Evolutionary conservation across 2,113 vertebrate genomes (phyloP).

Genomic region (Mugil cephalus): DNA sequence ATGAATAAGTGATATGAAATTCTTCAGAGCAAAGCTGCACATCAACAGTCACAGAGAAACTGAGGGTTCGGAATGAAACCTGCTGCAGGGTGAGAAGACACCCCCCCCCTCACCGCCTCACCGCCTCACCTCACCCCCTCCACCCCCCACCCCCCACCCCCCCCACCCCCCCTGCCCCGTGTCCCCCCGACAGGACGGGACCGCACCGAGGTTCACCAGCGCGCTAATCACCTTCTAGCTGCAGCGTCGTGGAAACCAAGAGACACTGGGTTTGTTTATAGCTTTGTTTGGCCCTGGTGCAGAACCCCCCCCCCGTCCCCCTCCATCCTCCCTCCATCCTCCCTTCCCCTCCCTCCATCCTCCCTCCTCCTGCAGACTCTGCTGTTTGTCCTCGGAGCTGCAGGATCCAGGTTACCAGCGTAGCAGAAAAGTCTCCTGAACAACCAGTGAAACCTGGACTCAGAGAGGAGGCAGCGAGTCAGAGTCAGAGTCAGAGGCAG

Average conservation of each 20-base stretch:
- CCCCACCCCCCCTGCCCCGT: too few relatives aligned
- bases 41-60: background rate
- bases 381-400: background rate
- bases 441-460: background rate
- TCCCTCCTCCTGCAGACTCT: too few relatives aligned
- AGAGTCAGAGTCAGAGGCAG: background rate
- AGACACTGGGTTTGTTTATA: background rate
- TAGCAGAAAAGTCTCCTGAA: background rate
- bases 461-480: background rate
- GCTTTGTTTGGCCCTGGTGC: background rate
- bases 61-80: background rate
- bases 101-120: too few relatives aligned
- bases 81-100: too few relatives aligned
- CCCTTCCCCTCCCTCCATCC: too few relatives aligned
- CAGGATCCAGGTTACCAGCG: background rate
- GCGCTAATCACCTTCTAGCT: background rate
- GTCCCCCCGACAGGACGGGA: background rate
- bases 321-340: too few relatives aligned
- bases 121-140: too few relatives aligned
- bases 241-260: background rate
- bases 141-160: too few relatives aligned
- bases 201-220: background rate
- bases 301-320: too few relatives aligned
- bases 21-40: conserved; percentile 32
- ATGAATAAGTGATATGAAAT: background rate